Evolutionary conservation across 2,888 invertebrate species (phyloP).

Genomic region (Gymnosoma rotundatum): DNA sequence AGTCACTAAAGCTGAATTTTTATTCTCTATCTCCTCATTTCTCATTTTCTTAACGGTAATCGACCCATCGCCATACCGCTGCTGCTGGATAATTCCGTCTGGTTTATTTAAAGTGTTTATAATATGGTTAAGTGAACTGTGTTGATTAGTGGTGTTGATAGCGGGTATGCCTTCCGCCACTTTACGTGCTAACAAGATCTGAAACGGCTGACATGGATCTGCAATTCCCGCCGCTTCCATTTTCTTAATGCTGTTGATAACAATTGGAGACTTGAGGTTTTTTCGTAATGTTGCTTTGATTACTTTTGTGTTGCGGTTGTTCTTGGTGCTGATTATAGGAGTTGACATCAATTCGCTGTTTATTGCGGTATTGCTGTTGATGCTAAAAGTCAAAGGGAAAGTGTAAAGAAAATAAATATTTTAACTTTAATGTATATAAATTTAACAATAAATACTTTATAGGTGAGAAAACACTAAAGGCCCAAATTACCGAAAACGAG

Average conservation of each 20-base stretch:
- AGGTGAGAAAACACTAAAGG: conserved; percentile 43
- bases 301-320: conserved; percentile 59
- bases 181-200: conserved; percentile 64
- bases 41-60: conserved; percentile 27
- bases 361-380: conserved; percentile 59
- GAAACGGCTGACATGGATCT: conserved; percentile 59
- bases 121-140: conserved; percentile 45
- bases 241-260: conserved; percentile 69
- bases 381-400: conserved; percentile 31
- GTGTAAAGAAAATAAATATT: conserved; percentile 4
- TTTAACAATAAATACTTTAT: background rate
- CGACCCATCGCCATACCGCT: conserved; percentile 23
- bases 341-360: conserved; percentile 52
- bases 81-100: conserved; percentile 34
- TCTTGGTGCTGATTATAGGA: conserved; percentile 55
- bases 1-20: conserved; percentile 65
- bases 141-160: conserved; percentile 69
- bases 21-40: conserved; percentile 38
- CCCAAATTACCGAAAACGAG: conserved; percentile 37
- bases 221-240: conserved; percentile 53
- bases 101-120: conserved; percentile 51
- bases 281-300: conserved; percentile 59
- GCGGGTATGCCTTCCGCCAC: conserved; percentile 67
- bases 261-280: conserved; percentile 62
- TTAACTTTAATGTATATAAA: conserved; percentile 27